Evolutionary conservation across 1,140 invertebrate genomes (phyloP).

Genomic region (Neodiprion pinetum): DNA sequence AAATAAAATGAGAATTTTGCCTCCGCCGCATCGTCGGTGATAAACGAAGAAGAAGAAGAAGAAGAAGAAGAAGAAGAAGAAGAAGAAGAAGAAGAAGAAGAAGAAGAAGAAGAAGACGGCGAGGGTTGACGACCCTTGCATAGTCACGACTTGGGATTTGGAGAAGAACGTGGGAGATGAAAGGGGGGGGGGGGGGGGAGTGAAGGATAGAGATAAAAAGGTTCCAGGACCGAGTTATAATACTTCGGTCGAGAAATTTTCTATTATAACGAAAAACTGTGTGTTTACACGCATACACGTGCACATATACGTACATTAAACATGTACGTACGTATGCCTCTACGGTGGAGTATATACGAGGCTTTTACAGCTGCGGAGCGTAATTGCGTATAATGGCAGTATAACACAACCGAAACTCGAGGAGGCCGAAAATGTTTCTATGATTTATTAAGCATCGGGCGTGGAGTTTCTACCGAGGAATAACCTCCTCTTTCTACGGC

Average conservation of each 20-base stretch:
- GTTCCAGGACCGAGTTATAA: too few species aligned
- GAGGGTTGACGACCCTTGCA: conserved; percentile 3
- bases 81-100: not conserved
- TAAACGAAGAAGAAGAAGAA: not conserved
- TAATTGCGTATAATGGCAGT: not conserved
- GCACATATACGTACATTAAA: too few species aligned
- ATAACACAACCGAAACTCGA: not conserved
- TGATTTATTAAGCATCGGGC: not conserved
- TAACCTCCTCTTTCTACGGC: too few species aligned
- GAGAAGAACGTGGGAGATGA: too few species aligned
- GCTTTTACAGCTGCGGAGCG: not conserved
- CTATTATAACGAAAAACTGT: too few species aligned
- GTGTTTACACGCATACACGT: too few species aligned
- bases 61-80: not conserved
- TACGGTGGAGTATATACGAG: too few species aligned
- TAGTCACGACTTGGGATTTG: not conserved
- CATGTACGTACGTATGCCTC: too few species aligned
- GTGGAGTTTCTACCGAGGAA: too few species aligned
- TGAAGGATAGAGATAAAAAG: too few species aligned
- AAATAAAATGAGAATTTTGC: not conserved
- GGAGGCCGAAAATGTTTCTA: not conserved
- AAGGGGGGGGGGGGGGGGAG: too few species aligned
- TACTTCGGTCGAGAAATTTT: too few species aligned
- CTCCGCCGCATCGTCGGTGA: not conserved
- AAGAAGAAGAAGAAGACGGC: not conserved